Conservation (phyloP, 2,888 invertebrate species). For the Neoitamus cyanurus region DNA sequence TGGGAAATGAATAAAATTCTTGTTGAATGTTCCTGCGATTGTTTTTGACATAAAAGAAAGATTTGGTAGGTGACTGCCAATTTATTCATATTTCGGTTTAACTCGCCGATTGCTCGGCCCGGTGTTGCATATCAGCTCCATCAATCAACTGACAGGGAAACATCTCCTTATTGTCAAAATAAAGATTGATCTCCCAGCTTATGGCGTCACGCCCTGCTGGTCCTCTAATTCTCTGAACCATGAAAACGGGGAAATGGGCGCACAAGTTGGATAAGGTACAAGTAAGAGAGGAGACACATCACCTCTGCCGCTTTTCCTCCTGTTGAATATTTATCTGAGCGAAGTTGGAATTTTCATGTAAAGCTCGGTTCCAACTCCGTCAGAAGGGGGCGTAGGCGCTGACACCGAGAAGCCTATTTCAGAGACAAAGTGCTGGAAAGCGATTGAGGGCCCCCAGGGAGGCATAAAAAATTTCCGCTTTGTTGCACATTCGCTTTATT, state of each 20-base stretch:
- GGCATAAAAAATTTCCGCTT: slow-evolving; percentile 26
- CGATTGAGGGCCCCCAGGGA: neutral
- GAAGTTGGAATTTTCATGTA: neutral
- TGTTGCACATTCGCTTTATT: slow-evolving; percentile 24
- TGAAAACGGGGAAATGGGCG: slow-evolving; percentile 5
- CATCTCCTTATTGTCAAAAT: slow-evolving; percentile 30
- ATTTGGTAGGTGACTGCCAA: neutral
- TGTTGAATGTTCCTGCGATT: too few species aligned
- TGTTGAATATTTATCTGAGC: slow-evolving; percentile 12
- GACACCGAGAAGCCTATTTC: slow-evolving; percentile 4
- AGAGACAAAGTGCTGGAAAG: neutral
- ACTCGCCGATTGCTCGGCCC: neutral
- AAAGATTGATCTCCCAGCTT: slow-evolving; percentile 33
- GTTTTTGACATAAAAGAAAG: neutral
- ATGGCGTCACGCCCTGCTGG: neutral
- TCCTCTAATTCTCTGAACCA: slow-evolving; percentile 25
- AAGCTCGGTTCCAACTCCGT: neutral
- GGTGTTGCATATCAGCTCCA: slow-evolving; percentile 9
- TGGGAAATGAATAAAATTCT: too few species aligned
- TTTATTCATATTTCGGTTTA: neutral
- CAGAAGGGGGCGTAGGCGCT: neutral
- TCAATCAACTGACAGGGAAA: slow-evolving; percentile 29
- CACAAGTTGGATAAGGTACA: neutral
- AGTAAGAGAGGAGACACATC: neutral
- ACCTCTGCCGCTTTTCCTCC: neutral